Evolutionary conservation across 2,888 invertebrate species (phyloP).

Genomic region (Opisthograptis luteolata): DNA sequence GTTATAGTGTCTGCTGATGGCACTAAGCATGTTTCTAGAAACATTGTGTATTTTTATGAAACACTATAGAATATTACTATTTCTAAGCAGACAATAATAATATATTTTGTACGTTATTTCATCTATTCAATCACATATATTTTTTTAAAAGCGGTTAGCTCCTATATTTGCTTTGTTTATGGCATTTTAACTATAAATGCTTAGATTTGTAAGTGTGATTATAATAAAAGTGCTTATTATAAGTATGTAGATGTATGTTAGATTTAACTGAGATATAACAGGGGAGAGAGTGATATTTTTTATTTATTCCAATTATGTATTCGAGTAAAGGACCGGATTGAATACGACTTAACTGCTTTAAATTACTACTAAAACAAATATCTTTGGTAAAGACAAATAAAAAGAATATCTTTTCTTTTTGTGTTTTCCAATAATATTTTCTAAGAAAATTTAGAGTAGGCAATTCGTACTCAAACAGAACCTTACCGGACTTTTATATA

Average conservation of each 20-base stretch:
- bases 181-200: constrained; percentile 59
- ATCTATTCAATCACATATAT: constrained; percentile 65
- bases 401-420: no score
- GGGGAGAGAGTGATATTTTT: background rate
- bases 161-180: constrained; percentile 44
- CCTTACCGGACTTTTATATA: no score
- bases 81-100: constrained; percentile 68
- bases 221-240: constrained; percentile 26
- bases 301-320: no score
- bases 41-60: constrained; percentile 61
- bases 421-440: no score
- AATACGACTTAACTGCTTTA: no score
- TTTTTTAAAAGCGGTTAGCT: constrained; percentile 41
- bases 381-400: no score
- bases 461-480: no score
- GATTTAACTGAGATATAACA: constrained; percentile 1
- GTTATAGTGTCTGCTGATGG: constrained; percentile 72
- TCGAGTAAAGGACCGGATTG: no score
- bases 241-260: background rate
- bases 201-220: constrained; percentile 47
- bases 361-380: no score
- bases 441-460: no score
- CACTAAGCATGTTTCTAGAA: constrained; percentile 76
- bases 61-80: constrained; percentile 70
- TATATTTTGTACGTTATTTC: constrained; percentile 75